Percentiles rank a stretch among this genome's conserved stretches.
These are phyloP conservation scores for Gorsachius magnificus DNA, from an alignment of 2,797 vertebrate species.

Conservation along the genomic window DNA sequence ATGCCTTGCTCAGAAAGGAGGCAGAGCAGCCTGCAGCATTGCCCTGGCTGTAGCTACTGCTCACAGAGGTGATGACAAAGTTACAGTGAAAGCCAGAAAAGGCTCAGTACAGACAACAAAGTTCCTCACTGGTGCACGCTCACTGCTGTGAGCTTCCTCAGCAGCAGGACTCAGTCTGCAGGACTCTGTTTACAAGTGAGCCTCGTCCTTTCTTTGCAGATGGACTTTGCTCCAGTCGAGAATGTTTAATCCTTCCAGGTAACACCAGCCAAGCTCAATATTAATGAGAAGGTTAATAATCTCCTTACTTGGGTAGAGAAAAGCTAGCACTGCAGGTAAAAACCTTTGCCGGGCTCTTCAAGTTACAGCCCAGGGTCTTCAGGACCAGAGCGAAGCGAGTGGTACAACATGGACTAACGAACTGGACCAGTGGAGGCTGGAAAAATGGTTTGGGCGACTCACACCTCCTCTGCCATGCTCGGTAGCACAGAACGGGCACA, in stretches of 20 bases:
- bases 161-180: neutral
- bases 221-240: neutral
- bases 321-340: neutral
- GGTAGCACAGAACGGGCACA: neutral
- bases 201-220: neutral
- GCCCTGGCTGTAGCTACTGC: neutral
- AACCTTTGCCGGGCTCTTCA: neutral
- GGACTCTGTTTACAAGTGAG: neutral
- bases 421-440: neutral
- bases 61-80: neutral
- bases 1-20: neutral
- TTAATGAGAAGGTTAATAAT: neutral
- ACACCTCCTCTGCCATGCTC: fast-evolving
- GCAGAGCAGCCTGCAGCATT: neutral
- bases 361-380: neutral
- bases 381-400: fast-evolving
- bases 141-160: neutral
- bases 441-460: neutral
- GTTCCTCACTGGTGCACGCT: neutral
- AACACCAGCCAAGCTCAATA: neutral
- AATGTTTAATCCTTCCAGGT: neutral
- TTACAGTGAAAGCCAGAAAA: neutral
- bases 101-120: neutral
- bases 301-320: neutral
- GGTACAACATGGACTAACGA: fast-evolving